phyloP scores from a whole-genome alignment of 2,113 vertebrate genomes.

The Penelope pileata region DNA sequence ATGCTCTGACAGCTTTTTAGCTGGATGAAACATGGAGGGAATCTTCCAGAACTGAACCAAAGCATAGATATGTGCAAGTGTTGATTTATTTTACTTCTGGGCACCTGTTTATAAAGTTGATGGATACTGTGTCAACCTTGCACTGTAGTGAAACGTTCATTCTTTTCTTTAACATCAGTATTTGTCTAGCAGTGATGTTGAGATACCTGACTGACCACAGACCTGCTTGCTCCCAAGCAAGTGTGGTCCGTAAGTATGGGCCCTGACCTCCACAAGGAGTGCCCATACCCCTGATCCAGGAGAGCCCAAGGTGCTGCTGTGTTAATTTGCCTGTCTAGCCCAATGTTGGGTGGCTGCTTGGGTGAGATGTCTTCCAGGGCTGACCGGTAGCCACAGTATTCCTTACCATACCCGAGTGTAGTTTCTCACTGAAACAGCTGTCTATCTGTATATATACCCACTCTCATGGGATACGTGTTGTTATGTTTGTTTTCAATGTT shows the following conservation, averaged over 20 bases:
- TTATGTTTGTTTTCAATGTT: neutral
- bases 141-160: neutral
- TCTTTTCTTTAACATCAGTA: neutral
- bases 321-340: neutral
- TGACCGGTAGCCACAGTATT: neutral
- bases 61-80: neutral
- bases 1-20: neutral
- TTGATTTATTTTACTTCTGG: neutral
- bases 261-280: neutral
- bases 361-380: neutral
- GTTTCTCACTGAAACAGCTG: neutral
- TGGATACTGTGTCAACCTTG: neutral
- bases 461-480: neutral
- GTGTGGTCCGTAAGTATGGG: neutral
- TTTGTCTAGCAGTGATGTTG: neutral
- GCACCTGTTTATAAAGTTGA: neutral
- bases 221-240: neutral
- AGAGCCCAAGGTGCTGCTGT: neutral
- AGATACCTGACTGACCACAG: neutral
- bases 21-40: neutral
- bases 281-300: accelerated
- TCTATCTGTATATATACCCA: neutral
- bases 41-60: neutral
- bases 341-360: neutral
- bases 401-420: neutral